Base-by-base conservation (phyloP, 1,140 invertebrate genomes). In the Drosophila truncata region DNA sequence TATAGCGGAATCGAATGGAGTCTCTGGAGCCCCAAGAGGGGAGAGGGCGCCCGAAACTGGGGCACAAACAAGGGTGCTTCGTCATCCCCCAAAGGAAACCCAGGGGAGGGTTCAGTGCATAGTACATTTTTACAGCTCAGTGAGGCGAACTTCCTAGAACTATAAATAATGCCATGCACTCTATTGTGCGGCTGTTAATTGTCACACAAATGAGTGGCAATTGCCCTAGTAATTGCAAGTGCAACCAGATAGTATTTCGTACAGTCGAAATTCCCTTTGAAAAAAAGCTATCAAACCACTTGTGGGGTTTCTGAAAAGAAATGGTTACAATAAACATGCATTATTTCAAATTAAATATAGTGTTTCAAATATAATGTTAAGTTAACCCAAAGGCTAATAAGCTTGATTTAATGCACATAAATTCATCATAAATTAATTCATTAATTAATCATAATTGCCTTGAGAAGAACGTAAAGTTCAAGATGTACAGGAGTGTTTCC, bases 151-250 rank as follows among this genome's bases (percentile, higher is more conserved):
- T 72, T 72, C 66, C 61, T 44, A 57, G 35, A 58, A 39, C 37
- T n/a, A 72, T 41, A 47, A 73, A 60, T 72, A 46, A 72, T 60
- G 23, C 46, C 66, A 23, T 58, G 66, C 67, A 49, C 66, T 73
- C 55, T 72, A 25, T 33, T 33, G 70, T 33, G 54, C 27, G 42
- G 66, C 42, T 69, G 29, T 69, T 77, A 77, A 72, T 85, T 85
- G 67, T 66, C 67, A 66, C 64, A 47, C 61, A 71, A 82, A 87
- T 87, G 65, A 87, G 62, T 85, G 54, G 64, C 37, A 63, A 61
- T 66, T 74, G 64, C 66, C 69, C 42, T 49, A 31, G 66, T 23
- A 72, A 72, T 35, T 72, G 70, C 42, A 86, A 62, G 69, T 65
- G 59, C 23, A 61, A 55, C 41, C 61, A 41, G 42, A 77, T 77